Percentiles rank a stretch among this genome's conserved stretches.
Evolutionary conservation across 2,888 invertebrate species (phyloP).

Genomic region (Xanthorhoe spadicearia): DNA sequence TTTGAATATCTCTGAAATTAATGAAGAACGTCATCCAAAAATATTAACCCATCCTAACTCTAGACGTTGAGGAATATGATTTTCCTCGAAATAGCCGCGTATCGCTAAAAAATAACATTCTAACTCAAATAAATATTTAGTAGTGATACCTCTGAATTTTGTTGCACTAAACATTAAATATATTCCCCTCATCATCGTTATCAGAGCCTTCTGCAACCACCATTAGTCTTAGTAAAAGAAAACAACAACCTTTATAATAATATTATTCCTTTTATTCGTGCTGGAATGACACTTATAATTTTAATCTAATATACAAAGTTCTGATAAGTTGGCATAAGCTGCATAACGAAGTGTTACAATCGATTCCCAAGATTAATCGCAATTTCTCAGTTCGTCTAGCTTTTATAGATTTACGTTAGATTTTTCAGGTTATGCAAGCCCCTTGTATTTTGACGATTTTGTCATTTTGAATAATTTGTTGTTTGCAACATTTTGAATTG

Average conservation of each 20-base stretch:
- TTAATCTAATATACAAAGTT: too few species aligned
- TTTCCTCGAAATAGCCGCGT: conserved; percentile 26
- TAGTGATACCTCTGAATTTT: background rate
- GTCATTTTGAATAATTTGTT: too few species aligned
- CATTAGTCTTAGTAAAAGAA: conserved; percentile 14
- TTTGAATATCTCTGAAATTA: conserved; percentile 3
- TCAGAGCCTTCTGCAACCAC: conserved; percentile 5
- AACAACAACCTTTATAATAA: conserved; percentile 2
- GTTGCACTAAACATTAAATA: background rate
- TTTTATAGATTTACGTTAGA: too few species aligned
- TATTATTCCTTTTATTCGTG: too few species aligned
- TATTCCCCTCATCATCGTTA: conserved; percentile 15
- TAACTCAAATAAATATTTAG: background rate
- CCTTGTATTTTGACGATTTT: too few species aligned
- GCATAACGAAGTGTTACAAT: too few species aligned
- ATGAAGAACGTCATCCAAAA: conserved; percentile 41
- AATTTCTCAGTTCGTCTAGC: too few species aligned
- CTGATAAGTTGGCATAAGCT: too few species aligned
- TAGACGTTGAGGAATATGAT: conserved; percentile 14
- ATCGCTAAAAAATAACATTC: conserved; percentile 9
- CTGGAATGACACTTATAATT: too few species aligned
- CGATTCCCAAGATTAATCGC: too few species aligned
- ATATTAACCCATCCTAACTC: conserved; percentile 15
- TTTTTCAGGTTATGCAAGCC: too few species aligned
- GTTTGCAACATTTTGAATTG: too few species aligned